phyloP scores from a whole-genome alignment of 2,113 vertebrate species.

The Periophthalmodon schlosseri region DNA sequence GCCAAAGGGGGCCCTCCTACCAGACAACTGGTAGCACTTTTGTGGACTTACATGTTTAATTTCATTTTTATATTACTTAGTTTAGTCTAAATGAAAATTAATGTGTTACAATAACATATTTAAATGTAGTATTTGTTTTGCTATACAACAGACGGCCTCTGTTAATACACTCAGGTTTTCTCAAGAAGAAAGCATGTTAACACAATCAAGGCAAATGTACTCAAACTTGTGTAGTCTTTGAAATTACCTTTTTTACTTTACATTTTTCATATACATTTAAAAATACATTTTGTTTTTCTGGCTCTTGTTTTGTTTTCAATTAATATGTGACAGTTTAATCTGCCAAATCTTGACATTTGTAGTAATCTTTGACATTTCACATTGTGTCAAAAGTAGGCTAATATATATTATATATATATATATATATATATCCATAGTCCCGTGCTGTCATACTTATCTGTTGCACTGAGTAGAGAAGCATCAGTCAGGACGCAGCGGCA shows the following conservation, averaged over 20 bases:
- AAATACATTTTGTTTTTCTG: constrained; percentile 24
- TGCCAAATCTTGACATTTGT: constrained; percentile 63
- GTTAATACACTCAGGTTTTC: constrained; percentile 75
- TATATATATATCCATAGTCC: constrained; percentile 23
- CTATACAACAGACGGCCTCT: constrained; percentile 58
- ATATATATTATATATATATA: constrained; percentile 15
- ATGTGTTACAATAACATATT: constrained; percentile 42
- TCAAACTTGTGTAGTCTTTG: constrained; percentile 62
- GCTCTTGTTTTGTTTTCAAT: constrained; percentile 50
- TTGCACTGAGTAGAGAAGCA: constrained; percentile 65
- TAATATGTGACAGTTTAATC: constrained; percentile 38
- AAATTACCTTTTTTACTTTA: constrained; percentile 59
- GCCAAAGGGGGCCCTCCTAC: constrained; percentile 25
- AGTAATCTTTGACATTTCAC: constrained; percentile 59
- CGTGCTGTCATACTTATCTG: constrained; percentile 49
- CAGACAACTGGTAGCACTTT: constrained; percentile 36
- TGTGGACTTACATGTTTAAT: constrained; percentile 5
- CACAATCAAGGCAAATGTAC: constrained; percentile 65
- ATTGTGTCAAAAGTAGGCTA: constrained; percentile 45
- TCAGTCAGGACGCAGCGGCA: constrained; percentile 58
- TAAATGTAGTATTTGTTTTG: constrained; percentile 45
- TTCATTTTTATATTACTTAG: constrained; percentile 11
- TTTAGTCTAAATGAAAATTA: constrained; percentile 26
- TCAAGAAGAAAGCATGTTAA: constrained; percentile 67
- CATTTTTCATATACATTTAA: constrained; percentile 52